Base-by-base conservation (phyloP, 1,140 invertebrate species). In the Armadillidium nasatum region DNA sequence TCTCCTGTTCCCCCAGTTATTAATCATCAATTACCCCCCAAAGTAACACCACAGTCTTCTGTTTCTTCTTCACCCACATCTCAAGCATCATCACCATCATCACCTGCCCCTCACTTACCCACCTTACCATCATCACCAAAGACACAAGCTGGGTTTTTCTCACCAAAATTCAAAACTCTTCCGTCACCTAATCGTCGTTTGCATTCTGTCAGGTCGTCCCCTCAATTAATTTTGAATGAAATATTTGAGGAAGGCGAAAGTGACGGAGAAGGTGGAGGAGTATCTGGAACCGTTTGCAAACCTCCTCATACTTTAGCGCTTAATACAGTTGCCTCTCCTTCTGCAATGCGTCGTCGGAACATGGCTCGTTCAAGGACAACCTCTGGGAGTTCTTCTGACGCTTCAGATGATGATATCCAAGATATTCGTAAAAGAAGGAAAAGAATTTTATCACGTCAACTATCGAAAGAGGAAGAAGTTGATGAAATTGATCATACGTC, bases 371-470 rank as follows among this genome's bases (percentile, higher is more conserved):
- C 90, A 7, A 87, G 93, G 19, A 93, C 93, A 7, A 91, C 93
- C 1, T 94, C 92, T 7, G 94, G 94, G 83, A 93, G 92, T 80
- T 93, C 93, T 71, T 95, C 94, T 0, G 93, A 95, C 83, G 92
- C 94, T 7, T 94, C 93, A 70, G 94, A 96, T 84, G 94, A 95
- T 19, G 50, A 60, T 7, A 1, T 60, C 7, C 92, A 91, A 10
- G 80, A 81, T 23, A 69, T 72, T 19, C 71, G 77, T 54, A 93
- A 95, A 83, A 88, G 88, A 68, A 88, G 91, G 21, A 92, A 94
- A 81, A 85, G 91, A 43, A 90, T 90, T 21, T 89, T 93, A 69
- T 92, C 92, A 87, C 44, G 86, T 87, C 44, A 84, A 79, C 21
- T 84, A 7, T 71, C 75, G 54, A 71, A 67, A 23, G 91, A 92